A percentile compares a stretch with the other conserved stretches of the same genome.
Evolutionary conservation across 2,797 vertebrate species (phyloP).

Genomic region (Hephaestus fuliginosus): DNA sequence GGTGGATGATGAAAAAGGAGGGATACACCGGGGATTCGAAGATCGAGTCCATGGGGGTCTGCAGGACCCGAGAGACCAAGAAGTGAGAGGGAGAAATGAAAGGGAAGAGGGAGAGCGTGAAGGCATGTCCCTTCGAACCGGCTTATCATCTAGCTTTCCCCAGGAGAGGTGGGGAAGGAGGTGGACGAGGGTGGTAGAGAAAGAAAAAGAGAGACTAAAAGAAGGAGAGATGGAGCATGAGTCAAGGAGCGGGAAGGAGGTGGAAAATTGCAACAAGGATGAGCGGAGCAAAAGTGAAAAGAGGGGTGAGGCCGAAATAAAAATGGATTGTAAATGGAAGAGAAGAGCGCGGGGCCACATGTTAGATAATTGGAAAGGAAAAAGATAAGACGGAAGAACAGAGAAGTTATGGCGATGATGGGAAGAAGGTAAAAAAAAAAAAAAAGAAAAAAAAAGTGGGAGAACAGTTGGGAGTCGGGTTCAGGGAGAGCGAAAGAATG

Average conservation of each 20-base stretch:
- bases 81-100: slow-evolving; percentile 54
- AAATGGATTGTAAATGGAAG: slow-evolving; percentile 15
- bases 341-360: neutral
- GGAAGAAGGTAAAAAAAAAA: neutral
- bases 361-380: slow-evolving; percentile 40
- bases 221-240: slow-evolving; percentile 29
- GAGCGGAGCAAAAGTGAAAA: slow-evolving; percentile 22
- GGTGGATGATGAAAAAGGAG: slow-evolving; percentile 41
- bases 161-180: slow-evolving; percentile 35
- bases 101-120: slow-evolving; percentile 52
- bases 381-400: slow-evolving; percentile 20
- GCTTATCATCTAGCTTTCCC: slow-evolving; percentile 58
- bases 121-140: slow-evolving; percentile 47
- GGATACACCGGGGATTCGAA: slow-evolving; percentile 37
- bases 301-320: slow-evolving; percentile 11
- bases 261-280: slow-evolving; percentile 22
- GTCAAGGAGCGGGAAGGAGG: slow-evolving; percentile 33
- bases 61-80: slow-evolving; percentile 44
- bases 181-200: slow-evolving; percentile 18
- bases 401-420: neutral
- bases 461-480: slow-evolving; percentile 19
- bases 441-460: slow-evolving; percentile 1
- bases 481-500: slow-evolving; percentile 5
- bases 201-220: slow-evolving; percentile 24
- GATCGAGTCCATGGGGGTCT: slow-evolving; percentile 43